Conservation (phyloP, 2,113 vertebrate genomes). For the Sceloporus undulatus region DNA sequence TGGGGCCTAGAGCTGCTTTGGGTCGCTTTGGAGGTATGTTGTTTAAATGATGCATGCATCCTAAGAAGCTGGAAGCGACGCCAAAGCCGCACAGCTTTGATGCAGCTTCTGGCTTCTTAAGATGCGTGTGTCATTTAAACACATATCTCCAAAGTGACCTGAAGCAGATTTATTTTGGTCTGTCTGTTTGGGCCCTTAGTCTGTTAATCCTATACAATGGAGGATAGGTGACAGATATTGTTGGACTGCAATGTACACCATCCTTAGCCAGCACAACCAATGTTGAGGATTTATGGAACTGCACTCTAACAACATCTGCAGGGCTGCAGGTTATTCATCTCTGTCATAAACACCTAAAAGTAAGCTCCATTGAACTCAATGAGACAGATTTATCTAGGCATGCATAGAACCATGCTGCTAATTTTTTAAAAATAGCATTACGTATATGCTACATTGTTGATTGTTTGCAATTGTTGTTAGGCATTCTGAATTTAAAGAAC, state of each 20-base stretch:
- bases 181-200: neutral
- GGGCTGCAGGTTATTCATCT: neutral
- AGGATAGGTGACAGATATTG: too few species aligned
- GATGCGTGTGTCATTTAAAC: too few species aligned
- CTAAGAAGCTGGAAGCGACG: too few species aligned
- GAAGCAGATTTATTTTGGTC: too few species aligned
- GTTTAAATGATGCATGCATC: too few species aligned
- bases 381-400: neutral
- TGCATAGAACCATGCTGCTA: neutral
- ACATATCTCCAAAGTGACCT: too few species aligned
- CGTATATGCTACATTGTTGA: neutral
- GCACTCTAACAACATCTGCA: neutral
- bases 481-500: neutral
- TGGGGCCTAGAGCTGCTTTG: too few species aligned
- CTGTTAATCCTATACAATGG: neutral
- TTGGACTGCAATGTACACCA: too few species aligned
- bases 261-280: neutral
- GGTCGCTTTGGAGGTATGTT: too few species aligned
- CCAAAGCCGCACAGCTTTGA: too few species aligned
- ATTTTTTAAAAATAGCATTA: neutral
- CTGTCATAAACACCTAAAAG: neutral
- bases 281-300: neutral
- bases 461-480: neutral
- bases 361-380: neutral
- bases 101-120: too few species aligned